Evolutionary conservation across 2,888 invertebrate species (phyloP).

Genomic region (Coelopa pilipes): DNA sequence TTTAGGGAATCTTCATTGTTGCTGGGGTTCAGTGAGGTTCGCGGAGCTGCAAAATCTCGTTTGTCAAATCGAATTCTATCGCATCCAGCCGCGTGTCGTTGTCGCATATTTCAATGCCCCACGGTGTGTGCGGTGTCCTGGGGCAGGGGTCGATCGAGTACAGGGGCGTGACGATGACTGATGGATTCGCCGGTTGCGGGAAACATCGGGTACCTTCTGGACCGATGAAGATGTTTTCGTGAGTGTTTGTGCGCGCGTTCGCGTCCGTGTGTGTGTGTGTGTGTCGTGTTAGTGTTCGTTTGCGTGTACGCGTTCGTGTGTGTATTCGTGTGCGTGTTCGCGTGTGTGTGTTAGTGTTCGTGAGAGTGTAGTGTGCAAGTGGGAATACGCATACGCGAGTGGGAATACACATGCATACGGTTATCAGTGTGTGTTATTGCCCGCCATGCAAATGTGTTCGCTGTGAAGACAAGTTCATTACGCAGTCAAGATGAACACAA

Average conservation of each 20-base stretch:
- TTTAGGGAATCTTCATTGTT: conserved; percentile 9
- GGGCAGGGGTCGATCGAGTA: background rate
- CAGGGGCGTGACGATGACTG: conserved; percentile 15
- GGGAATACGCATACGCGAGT: too few species aligned
- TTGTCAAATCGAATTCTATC: conserved; percentile 15
- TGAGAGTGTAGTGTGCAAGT: background rate
- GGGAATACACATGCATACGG: too few species aligned
- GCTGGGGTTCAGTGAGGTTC: background rate
- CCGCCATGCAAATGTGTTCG: background rate
- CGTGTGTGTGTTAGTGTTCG: background rate
- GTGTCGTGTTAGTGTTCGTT: background rate
- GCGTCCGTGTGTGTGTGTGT: background rate
- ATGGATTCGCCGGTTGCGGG: background rate
- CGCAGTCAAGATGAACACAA: background rate
- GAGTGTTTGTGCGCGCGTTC: background rate
- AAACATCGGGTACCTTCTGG: background rate
- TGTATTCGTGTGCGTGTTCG: background rate
- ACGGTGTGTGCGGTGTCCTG: background rate
- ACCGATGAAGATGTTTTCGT: background rate
- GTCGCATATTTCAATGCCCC: background rate
- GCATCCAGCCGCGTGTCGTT: background rate
- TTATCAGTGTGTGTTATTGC: too few species aligned
- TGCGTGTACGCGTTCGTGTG: background rate
- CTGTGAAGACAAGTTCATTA: background rate
- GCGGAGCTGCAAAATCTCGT: background rate